Evolutionary conservation across 1,140 invertebrate species (phyloP).

Genomic region (Mizuhopecten yessoensis): DNA sequence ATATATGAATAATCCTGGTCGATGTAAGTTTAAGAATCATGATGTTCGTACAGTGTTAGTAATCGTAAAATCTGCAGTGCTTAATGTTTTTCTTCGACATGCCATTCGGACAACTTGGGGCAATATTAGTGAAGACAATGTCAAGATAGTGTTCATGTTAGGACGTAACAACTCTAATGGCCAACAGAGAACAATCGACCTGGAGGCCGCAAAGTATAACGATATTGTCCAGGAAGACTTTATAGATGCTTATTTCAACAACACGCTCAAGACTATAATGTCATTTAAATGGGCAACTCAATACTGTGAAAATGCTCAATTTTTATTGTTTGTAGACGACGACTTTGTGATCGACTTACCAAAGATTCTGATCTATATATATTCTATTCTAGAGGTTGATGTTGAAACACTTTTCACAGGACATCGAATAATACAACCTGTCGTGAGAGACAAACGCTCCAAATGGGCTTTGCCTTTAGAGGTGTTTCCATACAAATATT

Average conservation of each 20-base stretch:
- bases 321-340: no score
- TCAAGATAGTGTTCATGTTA: constrained; percentile 54
- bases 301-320: no score
- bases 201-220: constrained; percentile 40
- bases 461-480: constrained; percentile 59
- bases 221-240: constrained; percentile 62
- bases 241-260: constrained; percentile 61
- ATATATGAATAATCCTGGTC: background rate
- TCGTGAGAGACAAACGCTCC: constrained; percentile 38
- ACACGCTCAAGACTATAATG: constrained; percentile 60
- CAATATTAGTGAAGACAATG: no score
- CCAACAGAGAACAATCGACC: constrained; percentile 33
- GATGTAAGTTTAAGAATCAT: background rate
- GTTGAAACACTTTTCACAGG: background rate
- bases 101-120: no score
- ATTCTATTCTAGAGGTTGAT: background rate
- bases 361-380: background rate
- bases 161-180: constrained; percentile 7
- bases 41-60: constrained; percentile 36
- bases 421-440: constrained; percentile 39
- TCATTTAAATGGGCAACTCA: constrained; percentile 54
- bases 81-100: constrained; percentile 29
- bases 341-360: no score
- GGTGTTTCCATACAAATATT: constrained; percentile 58
- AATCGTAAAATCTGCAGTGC: constrained; percentile 51